phyloP scores from a whole-genome alignment of 2,113 vertebrate species.

The Scomber scombrus region DNA sequence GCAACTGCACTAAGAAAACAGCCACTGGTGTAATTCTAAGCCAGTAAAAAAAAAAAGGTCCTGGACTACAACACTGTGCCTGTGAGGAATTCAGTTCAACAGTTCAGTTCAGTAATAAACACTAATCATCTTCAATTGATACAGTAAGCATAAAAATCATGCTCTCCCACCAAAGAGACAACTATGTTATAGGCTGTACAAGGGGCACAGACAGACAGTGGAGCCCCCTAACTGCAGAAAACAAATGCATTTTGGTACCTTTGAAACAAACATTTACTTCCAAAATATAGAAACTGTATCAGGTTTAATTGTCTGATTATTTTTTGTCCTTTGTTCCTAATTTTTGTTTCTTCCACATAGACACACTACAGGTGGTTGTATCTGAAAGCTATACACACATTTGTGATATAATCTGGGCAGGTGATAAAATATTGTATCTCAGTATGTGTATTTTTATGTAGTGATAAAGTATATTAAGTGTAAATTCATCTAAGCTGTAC shows the following conservation, averaged over 20 bases:
- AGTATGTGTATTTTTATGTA: no score
- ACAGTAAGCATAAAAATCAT: constrained; percentile 22
- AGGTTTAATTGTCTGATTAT: neutral
- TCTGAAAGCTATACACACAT: no score
- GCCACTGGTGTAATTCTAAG: constrained; percentile 58
- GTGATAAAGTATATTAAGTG: no score
- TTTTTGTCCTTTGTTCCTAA: neutral
- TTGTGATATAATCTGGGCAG: no score
- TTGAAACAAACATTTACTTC: neutral
- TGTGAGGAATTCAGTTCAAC: constrained; percentile 49
- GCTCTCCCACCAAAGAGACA: neutral
- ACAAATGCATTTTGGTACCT: no score
- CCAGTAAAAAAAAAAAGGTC: constrained; percentile 25
- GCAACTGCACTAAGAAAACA: constrained; percentile 69
- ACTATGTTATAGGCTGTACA: neutral
- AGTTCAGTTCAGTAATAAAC: constrained; percentile 41
- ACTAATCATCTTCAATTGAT: constrained; percentile 34
- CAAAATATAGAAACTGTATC: neutral
- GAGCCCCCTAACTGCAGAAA: constrained; percentile 24
- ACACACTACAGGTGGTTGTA: no score
- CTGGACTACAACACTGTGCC: constrained; percentile 37
- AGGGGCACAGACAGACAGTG: neutral
- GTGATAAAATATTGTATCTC: no score
- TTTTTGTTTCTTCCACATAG: no score
- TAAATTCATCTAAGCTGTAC: no score